A percentile compares a stretch with the other conserved stretches of the same genome.
Conservation (phyloP, 2,113 vertebrate genomes). For the Falcunculus frontatus region DNA sequence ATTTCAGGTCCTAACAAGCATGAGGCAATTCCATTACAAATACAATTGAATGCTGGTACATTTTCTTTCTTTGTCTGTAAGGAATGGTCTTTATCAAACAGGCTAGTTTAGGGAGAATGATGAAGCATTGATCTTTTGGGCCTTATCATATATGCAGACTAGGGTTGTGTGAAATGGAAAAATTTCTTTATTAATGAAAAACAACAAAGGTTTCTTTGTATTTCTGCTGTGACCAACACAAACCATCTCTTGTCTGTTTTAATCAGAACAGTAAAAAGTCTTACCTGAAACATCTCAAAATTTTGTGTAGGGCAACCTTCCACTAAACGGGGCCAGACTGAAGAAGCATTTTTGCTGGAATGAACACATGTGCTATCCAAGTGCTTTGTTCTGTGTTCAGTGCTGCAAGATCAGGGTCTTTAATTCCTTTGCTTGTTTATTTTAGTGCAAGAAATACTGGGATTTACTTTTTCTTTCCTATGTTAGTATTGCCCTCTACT, state of each 20-base stretch:
- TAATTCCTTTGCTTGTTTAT: not conserved
- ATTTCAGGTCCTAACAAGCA: constrained; percentile 6
- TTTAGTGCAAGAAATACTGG: not conserved
- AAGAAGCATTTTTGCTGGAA: not conserved
- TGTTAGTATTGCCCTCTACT: constrained; percentile 38
- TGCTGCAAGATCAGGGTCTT: not conserved
- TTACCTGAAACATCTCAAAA: not conserved
- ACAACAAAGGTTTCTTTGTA: not conserved
- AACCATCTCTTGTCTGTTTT: not conserved
- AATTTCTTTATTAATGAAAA: not conserved
- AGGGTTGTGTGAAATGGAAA: not conserved
- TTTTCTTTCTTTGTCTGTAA: constrained; percentile 18
- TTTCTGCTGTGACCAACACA: not conserved
- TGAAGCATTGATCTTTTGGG: not conserved
- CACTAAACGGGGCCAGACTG: not conserved
- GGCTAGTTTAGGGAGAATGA: not conserved
- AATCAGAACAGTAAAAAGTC: not conserved
- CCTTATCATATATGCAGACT: not conserved
- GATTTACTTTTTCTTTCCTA: not conserved
- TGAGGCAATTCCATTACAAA: not conserved
- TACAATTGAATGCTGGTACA: not conserved
- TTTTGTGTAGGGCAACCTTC: not conserved
- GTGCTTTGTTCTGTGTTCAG: not conserved
- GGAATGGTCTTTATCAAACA: constrained; percentile 17
- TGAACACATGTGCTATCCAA: not conserved